Evolutionary conservation across 2,888 invertebrate genomes (phyloP).

Genomic region (Pandemis heparana): DNA sequence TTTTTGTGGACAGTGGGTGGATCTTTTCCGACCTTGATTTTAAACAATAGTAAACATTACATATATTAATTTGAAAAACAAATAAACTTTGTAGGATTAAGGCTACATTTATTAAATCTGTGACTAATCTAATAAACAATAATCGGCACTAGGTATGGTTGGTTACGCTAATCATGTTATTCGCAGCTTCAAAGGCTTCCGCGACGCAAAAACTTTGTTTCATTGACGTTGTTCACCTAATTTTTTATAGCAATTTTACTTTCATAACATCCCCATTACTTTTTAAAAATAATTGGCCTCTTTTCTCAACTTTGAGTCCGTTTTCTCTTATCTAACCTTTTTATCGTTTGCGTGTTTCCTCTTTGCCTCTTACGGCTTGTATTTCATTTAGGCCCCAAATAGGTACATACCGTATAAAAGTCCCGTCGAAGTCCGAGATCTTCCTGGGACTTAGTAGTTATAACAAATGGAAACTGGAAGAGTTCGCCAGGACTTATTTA

Average conservation of each 20-base stretch:
- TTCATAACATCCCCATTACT: background rate
- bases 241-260: background rate
- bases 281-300: background rate
- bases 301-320: background rate
- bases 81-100: background rate
- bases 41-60: background rate
- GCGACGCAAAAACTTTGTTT: slow-evolving; percentile 42
- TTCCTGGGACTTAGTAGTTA: slow-evolving; percentile 68
- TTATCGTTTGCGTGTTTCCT: background rate
- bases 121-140: slow-evolving; percentile 62
- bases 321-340: background rate
- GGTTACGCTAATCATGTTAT: slow-evolving; percentile 64
- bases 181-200: slow-evolving; percentile 67
- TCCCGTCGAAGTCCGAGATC: slow-evolving; percentile 60
- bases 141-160: slow-evolving; percentile 52
- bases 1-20: background rate
- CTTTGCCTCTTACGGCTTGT: background rate
- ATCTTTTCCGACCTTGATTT: background rate
- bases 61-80: slow-evolving; percentile 1
- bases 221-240: background rate
- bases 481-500: slow-evolving; percentile 71
- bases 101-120: slow-evolving; percentile 8
- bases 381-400: slow-evolving; percentile 43
- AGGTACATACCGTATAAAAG: slow-evolving; percentile 52
- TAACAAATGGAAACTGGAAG: slow-evolving; percentile 75